Base-by-base conservation (phyloP, 1,140 invertebrate genomes). In the Mya arenaria region DNA sequence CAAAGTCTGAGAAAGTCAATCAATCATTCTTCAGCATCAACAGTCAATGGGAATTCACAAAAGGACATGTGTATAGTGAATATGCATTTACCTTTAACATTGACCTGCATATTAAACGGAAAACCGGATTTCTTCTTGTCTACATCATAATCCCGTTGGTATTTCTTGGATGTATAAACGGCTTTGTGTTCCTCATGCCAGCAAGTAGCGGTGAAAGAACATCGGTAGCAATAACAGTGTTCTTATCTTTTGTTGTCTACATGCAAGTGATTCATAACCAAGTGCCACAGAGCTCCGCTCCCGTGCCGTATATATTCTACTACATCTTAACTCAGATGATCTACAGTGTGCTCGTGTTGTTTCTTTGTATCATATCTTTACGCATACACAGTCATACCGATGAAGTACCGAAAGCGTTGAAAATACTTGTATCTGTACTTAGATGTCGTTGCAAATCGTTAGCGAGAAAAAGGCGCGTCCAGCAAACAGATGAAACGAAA, bases 201-300 rank as follows among this genome's bases (percentile, higher is more conserved):
- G 93, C 94, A 0, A 94, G 94, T 81, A 93, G 93, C 15, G 94
- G 94, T 0, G 94, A 94, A 86, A 94, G 94, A 84, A 93, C 94
- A 60, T 92, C 94, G 4, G 91, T 94, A n/a, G 94, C 94, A 28
- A 90, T 95, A 41, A 94, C 94, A 6, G 93, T 94, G 5, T 90
- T 95, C 1, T 86, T 95, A 19, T 93, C 94, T 4, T 94, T 95
- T 86, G 93, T 93, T 56, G 94, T 95, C n/a, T 94, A 94, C 86
- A 93, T 94, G 92, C 86, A 94, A 62, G 93, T 94, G 71, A 93
- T 95, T 44, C 93, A 93, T 32, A 94, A 94, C 86, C 94, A 93
- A 75, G 93, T 94, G 89, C 94, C 94, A 13, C 92, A 94, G 85
- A 95, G 94, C 3, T 94, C 94, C 6, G 93, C 94, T 58, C 86